Base-by-base conservation (phyloP, 2,113 vertebrate species). In the Dolichallabes microphthalmus region DNA sequence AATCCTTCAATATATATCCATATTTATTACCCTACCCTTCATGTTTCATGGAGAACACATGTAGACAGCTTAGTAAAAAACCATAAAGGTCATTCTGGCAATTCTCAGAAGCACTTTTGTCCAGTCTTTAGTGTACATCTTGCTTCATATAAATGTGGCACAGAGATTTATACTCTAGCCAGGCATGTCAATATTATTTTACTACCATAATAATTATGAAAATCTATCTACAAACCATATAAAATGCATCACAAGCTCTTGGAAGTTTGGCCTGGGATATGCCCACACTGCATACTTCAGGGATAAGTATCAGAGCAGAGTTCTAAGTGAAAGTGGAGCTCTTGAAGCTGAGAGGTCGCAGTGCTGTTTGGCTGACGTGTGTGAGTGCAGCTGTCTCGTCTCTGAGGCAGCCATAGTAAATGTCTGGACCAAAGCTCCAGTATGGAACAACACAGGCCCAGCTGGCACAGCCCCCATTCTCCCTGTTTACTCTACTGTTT, bases 341-440 rank as follows among this genome's bases (percentile, higher is more conserved):
- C 68, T 85, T 80, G 80, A 86, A 83, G 78, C 80, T 68, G 39
- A 83, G 82, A 83, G 80, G 58, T 64, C 55, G 80, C 76, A 73
- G 82, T 80, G 78, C 79, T 85, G 77, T 88, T 88, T 88, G 82
- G 81, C 84, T 87, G 83, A 80, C 69, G 58, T 75, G 55, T 82
- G 79, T 77, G 69, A 64, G 80, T 88, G 88, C 90, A 92, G 90
- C 89, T 91, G 90, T 90, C 85, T 87, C 85, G 39, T 87, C 88
- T 90, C 89, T 86, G 68, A 71, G 53, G 77, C 83, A 71, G 82
- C 80, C 88, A 84, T 87, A 71, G 74, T 86, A 88, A 87, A 55
- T 82, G 73, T 85, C 89, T 89, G 83, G 84, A 83, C 27, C 58
- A 12, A 66, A 19, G 35, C 82, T 39, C 79, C 64, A 25, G 35